These are phyloP conservation scores for Sesamia nonagrioides DNA, from an alignment of 1,140 invertebrate species.

Conservation along the genomic window DNA sequence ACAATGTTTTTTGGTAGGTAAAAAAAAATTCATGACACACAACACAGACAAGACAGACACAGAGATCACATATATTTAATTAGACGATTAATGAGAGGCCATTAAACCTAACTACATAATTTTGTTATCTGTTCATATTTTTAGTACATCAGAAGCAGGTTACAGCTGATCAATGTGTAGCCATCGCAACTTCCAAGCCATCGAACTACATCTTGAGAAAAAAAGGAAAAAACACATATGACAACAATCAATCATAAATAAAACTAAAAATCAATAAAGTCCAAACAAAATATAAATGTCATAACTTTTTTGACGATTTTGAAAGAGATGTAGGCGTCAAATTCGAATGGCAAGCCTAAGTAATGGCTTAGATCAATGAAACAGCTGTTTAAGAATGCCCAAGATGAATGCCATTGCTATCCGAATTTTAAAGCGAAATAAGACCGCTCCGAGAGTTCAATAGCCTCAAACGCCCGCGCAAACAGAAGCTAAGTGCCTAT, in stretches of 20 bases:
- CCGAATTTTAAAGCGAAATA: neutral
- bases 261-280: neutral
- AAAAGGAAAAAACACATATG: neutral
- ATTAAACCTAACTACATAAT: neutral
- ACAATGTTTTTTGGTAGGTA: slow-evolving; percentile 39
- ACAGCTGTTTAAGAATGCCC: slow-evolving; percentile 14
- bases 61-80: slow-evolving; percentile 45
- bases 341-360: neutral
- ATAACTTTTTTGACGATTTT: slow-evolving; percentile 11
- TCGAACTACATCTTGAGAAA: neutral
- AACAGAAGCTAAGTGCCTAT: slow-evolving; percentile 18
- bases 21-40: slow-evolving; percentile 32
- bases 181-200: neutral
- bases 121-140: slow-evolving; percentile 1
- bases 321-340: slow-evolving; percentile 1
- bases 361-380: slow-evolving; percentile 12
- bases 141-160: neutral
- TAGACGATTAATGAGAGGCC: slow-evolving; percentile 32
- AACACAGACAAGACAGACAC: slow-evolving; percentile 33
- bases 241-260: neutral
- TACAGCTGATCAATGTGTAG: slow-evolving; percentile 6
- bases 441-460: neutral
- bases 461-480: neutral
- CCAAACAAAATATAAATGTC: slow-evolving; percentile 25
- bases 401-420: slow-evolving; percentile 6